A percentile compares a stretch with the other conserved stretches of the same genome.
Evolutionary conservation across 2,113 vertebrate genomes (phyloP).

Genomic region (Platysteira castanea): DNA sequence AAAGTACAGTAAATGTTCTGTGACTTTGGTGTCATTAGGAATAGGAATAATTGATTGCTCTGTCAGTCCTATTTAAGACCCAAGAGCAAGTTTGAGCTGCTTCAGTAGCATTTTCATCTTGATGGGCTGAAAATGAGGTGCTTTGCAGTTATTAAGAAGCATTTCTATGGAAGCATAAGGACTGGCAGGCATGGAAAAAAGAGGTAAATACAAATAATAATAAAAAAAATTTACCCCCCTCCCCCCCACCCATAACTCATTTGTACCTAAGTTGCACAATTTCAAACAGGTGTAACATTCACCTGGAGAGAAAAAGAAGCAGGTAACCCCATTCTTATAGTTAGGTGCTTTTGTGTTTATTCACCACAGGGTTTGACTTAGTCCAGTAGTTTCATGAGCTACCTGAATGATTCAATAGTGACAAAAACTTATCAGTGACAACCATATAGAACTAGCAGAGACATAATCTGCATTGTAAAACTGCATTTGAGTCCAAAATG

Average conservation of each 20-base stretch:
- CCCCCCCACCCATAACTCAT: rapidly evolving
- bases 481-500: background rate
- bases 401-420: background rate
- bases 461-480: background rate
- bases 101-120: background rate
- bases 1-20: background rate
- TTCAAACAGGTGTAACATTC: background rate
- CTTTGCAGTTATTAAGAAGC: background rate
- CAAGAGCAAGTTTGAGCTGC: background rate
- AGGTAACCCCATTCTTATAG: background rate
- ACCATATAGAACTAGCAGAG: background rate
- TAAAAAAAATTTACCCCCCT: rapidly evolving
- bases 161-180: background rate
- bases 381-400: background rate
- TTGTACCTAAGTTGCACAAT: background rate
- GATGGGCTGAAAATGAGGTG: background rate
- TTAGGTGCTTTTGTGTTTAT: background rate
- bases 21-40: background rate
- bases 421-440: background rate
- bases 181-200: background rate
- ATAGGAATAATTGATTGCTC: background rate
- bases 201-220: background rate
- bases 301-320: background rate
- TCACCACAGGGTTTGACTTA: background rate
- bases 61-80: background rate